phyloP scores from a whole-genome alignment of 2,797 vertebrate species.

The Parotocinclus haroldoi region DNA sequence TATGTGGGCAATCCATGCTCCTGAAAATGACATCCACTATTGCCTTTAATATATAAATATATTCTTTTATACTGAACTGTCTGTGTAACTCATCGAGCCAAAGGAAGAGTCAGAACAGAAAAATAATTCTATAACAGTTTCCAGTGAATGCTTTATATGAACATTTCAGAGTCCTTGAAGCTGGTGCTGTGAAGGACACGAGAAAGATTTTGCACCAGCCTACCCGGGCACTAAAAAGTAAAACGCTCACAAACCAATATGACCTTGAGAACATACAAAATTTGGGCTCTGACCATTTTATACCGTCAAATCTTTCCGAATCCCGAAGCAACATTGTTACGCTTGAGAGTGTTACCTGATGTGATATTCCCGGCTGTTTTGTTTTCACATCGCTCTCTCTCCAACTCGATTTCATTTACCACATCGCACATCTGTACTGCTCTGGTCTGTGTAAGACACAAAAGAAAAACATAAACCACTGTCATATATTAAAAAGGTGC shows the following conservation, averaged over 20 bases:
- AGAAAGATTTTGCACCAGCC: constrained; percentile 13
- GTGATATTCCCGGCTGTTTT: constrained; percentile 68
- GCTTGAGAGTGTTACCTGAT: constrained; percentile 62
- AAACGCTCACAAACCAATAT: constrained; percentile 20
- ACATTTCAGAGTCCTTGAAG: constrained; percentile 20
- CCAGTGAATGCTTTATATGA: constrained; percentile 19
- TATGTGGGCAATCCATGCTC: constrained; percentile 6
- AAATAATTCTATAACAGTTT: constrained; percentile 5
- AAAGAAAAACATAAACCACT: constrained; percentile 7
- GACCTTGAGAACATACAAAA: neutral
- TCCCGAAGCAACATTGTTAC: too few relatives aligned
- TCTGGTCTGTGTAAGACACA: constrained; percentile 54
- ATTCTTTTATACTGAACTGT: constrained; percentile 34
- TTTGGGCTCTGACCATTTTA: too few relatives aligned
- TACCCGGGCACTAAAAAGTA: constrained; percentile 2
- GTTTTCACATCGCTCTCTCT: constrained; percentile 68
- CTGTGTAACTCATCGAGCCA: constrained; percentile 35
- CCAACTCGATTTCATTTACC: constrained; percentile 69
- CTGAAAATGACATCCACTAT: constrained; percentile 36
- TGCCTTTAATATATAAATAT: constrained; percentile 10
- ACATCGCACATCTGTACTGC: constrained; percentile 73
- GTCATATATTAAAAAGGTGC: neutral
- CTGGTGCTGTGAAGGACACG: constrained; percentile 5
- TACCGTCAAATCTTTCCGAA: too few relatives aligned
- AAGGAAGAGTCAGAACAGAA: constrained; percentile 34